A percentile compares a stretch with the other conserved stretches of the same genome.
Conservation (phyloP, 2,113 vertebrate genomes). For the Heptranchias perlo region DNA sequence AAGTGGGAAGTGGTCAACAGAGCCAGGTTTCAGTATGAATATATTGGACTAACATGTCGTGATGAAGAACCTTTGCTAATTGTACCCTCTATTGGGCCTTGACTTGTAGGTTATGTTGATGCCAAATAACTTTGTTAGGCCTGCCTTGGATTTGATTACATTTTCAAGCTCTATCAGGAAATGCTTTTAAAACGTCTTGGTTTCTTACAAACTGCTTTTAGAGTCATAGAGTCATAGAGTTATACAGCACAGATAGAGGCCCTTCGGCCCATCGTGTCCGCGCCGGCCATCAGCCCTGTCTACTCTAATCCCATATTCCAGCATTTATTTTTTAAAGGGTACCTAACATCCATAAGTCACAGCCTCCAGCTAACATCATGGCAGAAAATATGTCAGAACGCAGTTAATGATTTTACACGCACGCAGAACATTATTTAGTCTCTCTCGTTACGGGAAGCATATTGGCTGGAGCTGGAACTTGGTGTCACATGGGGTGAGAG, state of each 20-base stretch:
- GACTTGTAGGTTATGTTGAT: background rate
- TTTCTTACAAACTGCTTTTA: background rate
- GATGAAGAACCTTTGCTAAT: background rate
- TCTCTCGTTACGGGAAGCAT: background rate
- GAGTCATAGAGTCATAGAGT: no score
- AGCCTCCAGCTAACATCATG: background rate
- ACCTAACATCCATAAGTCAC: background rate
- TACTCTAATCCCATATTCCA: no score
- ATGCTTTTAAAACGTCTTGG: background rate
- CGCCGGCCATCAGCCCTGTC: no score
- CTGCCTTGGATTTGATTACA: background rate
- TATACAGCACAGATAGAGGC: no score
- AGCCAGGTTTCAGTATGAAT: background rate
- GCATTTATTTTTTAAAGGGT: background rate
- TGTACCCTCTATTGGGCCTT: background rate
- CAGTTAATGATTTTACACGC: background rate
- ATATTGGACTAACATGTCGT: background rate
- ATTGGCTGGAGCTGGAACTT: background rate
- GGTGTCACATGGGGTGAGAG: background rate
- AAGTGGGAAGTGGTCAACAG: background rate
- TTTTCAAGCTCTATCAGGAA: background rate
- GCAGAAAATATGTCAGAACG: background rate
- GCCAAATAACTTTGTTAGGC: background rate
- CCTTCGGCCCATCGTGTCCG: no score
- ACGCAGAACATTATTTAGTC: background rate